Evolutionary conservation across 1,140 invertebrate genomes (phyloP).

Genomic region (Solenopsis invicta): DNA sequence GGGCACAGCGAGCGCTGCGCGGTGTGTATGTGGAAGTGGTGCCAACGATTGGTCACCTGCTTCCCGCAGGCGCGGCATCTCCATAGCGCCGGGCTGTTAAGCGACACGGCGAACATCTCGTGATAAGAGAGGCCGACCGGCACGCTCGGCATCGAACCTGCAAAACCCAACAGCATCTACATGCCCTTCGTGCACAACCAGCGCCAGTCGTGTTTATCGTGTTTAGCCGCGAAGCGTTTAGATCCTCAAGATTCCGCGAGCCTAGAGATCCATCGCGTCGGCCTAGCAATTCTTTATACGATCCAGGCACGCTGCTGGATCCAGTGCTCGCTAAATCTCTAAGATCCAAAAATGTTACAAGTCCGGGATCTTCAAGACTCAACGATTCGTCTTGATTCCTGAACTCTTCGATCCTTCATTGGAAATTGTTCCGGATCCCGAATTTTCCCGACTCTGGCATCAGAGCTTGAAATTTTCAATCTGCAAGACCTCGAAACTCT

Average conservation of each 20-base stretch:
- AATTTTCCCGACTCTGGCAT: not conserved
- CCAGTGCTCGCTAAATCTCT: conserved; percentile 23
- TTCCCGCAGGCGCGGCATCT: conserved; percentile 94
- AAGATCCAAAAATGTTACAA: not conserved
- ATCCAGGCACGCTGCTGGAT: not conserved
- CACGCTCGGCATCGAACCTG: conserved; percentile 85
- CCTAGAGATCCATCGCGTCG: not conserved
- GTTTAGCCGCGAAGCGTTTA: not conserved
- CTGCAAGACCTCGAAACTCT: conserved; percentile 5
- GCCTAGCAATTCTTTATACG: not conserved
- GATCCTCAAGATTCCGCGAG: conserved; percentile 38
- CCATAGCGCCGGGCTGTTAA: conserved; percentile 90
- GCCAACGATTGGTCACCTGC: conserved; percentile 95
- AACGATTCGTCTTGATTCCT: not conserved
- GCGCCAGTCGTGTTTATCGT: not conserved
- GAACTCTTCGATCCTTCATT: conserved; percentile 5
- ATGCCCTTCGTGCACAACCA: conserved; percentile 72
- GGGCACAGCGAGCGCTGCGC: conserved; percentile 93
- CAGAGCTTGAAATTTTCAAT: not conserved
- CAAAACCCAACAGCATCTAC: conserved; percentile 83
- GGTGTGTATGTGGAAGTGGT: conserved; percentile 94
- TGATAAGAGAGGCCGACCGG: conserved; percentile 90
- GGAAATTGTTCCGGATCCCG: not conserved
- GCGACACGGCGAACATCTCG: conserved; percentile 92
- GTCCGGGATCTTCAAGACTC: conserved; percentile 28